Conservation (phyloP, 1,140 invertebrate species). For the Saccostrea glomerata region DNA sequence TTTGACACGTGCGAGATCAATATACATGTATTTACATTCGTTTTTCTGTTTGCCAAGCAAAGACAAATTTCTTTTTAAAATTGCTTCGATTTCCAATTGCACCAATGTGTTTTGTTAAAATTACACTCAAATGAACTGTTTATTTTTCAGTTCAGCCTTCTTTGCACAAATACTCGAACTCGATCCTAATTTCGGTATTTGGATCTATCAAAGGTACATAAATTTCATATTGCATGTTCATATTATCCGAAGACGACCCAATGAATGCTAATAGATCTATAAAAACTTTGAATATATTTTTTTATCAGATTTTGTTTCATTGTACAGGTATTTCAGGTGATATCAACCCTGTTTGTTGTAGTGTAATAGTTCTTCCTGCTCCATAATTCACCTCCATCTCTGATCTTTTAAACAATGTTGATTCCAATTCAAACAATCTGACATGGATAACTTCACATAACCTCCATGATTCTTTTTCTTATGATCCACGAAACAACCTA, state of each 20-base stretch:
- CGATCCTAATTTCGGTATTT: background rate
- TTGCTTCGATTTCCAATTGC: background rate
- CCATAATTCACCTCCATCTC: background rate
- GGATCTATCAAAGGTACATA: no score
- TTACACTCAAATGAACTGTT: background rate
- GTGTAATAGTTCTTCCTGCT: background rate
- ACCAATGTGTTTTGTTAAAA: background rate
- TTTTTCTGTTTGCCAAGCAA: background rate
- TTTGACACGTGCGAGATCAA: slow-evolving; percentile 8
- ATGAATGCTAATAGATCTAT: no score
- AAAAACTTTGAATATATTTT: no score
- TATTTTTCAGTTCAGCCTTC: background rate
- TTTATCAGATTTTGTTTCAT: background rate
- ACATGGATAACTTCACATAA: background rate
- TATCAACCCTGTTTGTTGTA: background rate
- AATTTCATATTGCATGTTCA: no score
- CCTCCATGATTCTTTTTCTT: background rate
- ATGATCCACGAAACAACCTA: background rate
- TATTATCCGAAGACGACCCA: no score
- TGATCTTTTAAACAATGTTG: background rate
- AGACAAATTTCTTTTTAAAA: background rate
- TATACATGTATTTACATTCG: slow-evolving; percentile 13
- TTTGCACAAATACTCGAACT: background rate
- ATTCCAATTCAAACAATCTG: background rate
- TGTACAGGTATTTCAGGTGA: background rate